Evolutionary conservation across 2,797 vertebrate species (phyloP).

Genomic region (Sebastes steindachneri): DNA sequence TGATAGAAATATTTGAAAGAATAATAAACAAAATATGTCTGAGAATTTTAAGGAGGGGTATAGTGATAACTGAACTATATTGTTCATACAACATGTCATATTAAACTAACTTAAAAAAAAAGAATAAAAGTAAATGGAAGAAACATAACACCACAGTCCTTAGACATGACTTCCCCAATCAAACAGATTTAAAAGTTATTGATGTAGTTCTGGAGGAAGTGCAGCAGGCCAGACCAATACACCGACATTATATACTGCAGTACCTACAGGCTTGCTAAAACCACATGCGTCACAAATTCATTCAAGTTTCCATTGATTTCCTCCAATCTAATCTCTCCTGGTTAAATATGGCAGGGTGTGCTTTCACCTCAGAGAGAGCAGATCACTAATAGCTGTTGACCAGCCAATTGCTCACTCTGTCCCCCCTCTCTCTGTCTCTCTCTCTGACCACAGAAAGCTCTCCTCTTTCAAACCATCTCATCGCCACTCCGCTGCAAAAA

Average conservation of each 20-base stretch:
- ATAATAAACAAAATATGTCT: background rate
- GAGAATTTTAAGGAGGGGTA: background rate
- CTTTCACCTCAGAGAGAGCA: constrained; percentile 21
- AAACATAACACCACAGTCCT: background rate
- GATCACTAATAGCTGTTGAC: constrained; percentile 40
- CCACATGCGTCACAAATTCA: constrained; percentile 19
- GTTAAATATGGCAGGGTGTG: constrained; percentile 6
- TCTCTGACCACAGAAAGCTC: constrained; percentile 58
- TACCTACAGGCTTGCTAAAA: background rate
- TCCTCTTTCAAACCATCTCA: constrained; percentile 46
- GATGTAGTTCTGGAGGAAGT: constrained; percentile 5
- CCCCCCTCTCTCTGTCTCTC: background rate
- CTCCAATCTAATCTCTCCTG: constrained; percentile 11
- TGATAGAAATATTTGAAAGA: background rate
- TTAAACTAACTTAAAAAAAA: background rate
- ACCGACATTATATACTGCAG: background rate
- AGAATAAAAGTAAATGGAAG: background rate
- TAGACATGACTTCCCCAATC: background rate
- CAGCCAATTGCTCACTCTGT: constrained; percentile 22
- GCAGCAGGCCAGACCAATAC: background rate
- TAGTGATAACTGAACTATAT: background rate
- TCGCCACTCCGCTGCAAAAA: constrained; percentile 12
- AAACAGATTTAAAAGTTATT: constrained; percentile 9
- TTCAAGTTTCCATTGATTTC: constrained; percentile 29
- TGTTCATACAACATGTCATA: background rate